Evolutionary conservation across 2,113 vertebrate genomes (phyloP).

Genomic region (Columba livia): DNA sequence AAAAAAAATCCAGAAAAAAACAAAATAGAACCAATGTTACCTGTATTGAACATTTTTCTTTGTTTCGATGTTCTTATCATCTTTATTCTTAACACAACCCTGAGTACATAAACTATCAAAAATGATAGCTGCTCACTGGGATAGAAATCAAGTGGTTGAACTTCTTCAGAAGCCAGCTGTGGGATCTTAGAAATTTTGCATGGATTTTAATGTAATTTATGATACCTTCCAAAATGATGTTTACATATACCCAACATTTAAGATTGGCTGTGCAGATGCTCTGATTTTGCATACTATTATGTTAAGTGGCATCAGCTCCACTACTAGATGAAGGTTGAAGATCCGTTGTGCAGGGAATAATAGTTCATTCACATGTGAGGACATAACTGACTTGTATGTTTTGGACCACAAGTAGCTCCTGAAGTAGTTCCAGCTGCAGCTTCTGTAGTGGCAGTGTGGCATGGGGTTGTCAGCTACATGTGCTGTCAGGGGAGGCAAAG

Average conservation of each 20-base stretch:
- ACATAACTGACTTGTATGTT: neutral
- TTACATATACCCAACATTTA: neutral
- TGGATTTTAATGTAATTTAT: neutral
- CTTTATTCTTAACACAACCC: neutral
- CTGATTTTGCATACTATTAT: neutral
- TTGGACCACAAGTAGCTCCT: neutral
- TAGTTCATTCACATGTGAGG: neutral
- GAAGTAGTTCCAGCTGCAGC: neutral
- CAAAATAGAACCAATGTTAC: neutral
- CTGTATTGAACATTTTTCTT: neutral
- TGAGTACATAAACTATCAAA: neutral
- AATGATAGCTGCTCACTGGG: neutral
- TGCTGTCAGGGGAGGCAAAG: neutral
- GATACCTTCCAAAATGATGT: neutral
- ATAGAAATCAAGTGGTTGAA: neutral
- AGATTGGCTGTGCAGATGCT: neutral
- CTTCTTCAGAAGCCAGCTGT: neutral
- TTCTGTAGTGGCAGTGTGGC: accelerated
- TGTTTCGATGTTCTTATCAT: neutral
- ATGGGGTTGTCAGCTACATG: neutral
- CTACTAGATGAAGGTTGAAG: neutral
- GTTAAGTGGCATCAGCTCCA: neutral
- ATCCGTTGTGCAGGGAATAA: neutral
- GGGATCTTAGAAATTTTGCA: neutral
- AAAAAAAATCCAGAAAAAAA: neutral